phyloP scores from a whole-genome alignment of 2,797 vertebrate genomes.

The Falco biarmicus region DNA sequence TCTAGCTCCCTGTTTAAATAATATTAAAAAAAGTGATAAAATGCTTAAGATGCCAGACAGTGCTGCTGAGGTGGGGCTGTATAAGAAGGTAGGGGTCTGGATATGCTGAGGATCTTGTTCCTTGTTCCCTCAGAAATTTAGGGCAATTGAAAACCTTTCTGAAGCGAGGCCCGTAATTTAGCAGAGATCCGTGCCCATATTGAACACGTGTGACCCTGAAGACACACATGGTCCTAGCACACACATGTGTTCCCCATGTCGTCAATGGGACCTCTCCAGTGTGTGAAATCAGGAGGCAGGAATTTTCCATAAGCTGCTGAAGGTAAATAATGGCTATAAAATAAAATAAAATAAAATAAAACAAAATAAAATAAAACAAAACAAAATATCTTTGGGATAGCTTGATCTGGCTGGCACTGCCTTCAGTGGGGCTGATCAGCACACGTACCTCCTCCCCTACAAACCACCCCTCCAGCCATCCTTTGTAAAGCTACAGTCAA shows the following conservation, averaged over 20 bases:
- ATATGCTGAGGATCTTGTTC: background rate
- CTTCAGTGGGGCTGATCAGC: background rate
- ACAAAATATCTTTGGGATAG: background rate
- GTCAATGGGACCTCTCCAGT: background rate
- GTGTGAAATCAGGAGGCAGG: background rate
- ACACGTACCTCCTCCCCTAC: background rate
- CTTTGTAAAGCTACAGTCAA: conserved; percentile 35
- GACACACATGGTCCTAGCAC: background rate
- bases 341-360: background rate
- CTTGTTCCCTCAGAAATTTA: background rate
- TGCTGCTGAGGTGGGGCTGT: background rate
- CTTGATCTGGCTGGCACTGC: background rate
- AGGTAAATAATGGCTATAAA: background rate
- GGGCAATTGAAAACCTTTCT: background rate
- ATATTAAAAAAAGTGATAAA: background rate
- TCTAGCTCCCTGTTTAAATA: background rate
- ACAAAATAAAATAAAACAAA: background rate
- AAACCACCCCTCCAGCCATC: conserved; percentile 30
- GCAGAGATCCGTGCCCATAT: background rate
- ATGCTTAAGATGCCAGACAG: background rate
- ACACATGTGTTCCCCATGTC: background rate
- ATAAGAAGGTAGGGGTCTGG: background rate
- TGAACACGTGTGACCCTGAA: background rate
- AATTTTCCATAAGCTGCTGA: background rate
- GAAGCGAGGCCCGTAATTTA: background rate